Percentiles rank a stretch among this genome's conserved stretches.
Conservation (phyloP, 2,797 vertebrate species). For the Tarsius wallacei region DNA sequence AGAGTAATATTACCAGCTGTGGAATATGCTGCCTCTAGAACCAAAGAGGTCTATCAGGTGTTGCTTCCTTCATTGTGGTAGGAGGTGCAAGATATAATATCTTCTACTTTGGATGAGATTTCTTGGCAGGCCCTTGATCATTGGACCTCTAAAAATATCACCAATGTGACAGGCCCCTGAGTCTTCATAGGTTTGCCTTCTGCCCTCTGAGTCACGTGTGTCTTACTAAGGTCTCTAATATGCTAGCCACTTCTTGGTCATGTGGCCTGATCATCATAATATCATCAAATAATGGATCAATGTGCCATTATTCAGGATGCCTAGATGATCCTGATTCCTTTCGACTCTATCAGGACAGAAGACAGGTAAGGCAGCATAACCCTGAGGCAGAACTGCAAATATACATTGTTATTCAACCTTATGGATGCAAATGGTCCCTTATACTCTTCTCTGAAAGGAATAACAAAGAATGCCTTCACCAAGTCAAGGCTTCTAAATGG, state of each 20-base stretch:
- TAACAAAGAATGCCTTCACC: background rate
- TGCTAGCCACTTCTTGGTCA: background rate
- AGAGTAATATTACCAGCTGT: background rate
- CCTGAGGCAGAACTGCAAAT: background rate
- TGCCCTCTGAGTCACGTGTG: background rate
- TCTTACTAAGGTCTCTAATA: background rate
- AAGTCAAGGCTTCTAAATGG: background rate
- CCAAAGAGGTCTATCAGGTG: background rate
- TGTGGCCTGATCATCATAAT: background rate
- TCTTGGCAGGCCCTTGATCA: background rate
- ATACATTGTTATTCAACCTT: background rate
- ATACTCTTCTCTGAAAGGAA: background rate
- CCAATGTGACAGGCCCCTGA: background rate
- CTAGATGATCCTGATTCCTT: background rate
- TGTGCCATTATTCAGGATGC: background rate
- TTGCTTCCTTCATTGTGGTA: background rate
- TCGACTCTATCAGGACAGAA: background rate
- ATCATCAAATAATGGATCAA: background rate
- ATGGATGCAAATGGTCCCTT: background rate
- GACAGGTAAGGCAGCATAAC: background rate
- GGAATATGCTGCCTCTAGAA: background rate
- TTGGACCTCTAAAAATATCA: background rate
- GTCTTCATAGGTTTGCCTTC: background rate
- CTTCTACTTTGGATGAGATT: background rate
- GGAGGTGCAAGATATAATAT: background rate